Evolutionary conservation across 1,140 invertebrate genomes (phyloP).

Genomic region (Lucilia sericata): DNA sequence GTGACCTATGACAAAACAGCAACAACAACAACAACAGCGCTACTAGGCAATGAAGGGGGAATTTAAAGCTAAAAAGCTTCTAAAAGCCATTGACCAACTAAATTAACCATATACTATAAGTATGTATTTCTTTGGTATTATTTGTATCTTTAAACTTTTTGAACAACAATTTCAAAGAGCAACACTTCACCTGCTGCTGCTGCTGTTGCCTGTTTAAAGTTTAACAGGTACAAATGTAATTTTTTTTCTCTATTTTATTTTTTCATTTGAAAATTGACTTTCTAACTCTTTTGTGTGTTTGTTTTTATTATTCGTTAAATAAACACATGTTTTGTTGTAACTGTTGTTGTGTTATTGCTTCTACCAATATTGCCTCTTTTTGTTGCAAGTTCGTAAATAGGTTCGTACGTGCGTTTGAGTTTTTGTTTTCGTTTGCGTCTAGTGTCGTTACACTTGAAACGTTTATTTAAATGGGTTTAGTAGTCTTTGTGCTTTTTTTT

Average conservation of each 20-base stretch:
- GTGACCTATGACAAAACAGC: no score
- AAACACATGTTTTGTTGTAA: no score
- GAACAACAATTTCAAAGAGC: neutral
- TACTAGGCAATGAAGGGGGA: no score
- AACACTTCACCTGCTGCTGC: neutral
- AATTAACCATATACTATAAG: no score
- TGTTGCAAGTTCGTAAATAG: neutral
- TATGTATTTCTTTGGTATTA: no score
- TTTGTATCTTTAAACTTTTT: neutral
- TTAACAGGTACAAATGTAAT: no score
- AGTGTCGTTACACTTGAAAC: slow-evolving; percentile 3
- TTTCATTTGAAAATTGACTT: neutral
- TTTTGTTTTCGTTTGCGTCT: neutral
- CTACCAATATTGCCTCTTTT: neutral
- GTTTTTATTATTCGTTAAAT: neutral
- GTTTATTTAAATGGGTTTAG: neutral
- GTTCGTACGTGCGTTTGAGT: neutral
- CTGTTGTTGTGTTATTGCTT: neutral
- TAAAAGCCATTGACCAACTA: slow-evolving; percentile 5
- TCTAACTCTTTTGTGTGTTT: neutral
- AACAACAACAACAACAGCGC: no score
- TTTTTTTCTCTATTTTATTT: no score
- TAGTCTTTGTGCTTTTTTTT: neutral
- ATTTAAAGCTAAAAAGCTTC: neutral
- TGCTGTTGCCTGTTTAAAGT: no score